Percentiles rank a stretch among this genome's conserved stretches.
Conservation (phyloP, 2,888 invertebrate species). For the Biston betularia region DNA sequence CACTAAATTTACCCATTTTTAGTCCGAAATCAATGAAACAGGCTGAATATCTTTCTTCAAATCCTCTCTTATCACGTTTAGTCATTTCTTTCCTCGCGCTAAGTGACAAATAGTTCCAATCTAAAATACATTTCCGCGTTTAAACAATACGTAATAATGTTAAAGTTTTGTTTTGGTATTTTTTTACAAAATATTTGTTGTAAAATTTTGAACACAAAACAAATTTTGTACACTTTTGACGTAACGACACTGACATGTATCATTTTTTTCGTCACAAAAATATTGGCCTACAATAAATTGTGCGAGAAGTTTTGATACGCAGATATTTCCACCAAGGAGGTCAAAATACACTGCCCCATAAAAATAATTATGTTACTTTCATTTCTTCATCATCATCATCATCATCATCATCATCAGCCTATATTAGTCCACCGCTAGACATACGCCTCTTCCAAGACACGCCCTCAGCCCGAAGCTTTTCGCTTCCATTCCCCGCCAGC, state of each 20-base stretch:
- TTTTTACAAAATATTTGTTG: constrained; percentile 31
- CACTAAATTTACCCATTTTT: constrained; percentile 66
- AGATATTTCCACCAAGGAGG: not conserved
- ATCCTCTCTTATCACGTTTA: constrained; percentile 69
- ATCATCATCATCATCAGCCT: too few species aligned
- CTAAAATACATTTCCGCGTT: constrained; percentile 47
- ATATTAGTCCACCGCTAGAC: too few species aligned
- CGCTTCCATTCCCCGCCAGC: too few species aligned
- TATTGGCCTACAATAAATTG: not conserved
- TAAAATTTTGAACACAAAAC: constrained; percentile 35
- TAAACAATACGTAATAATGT: constrained; percentile 38
- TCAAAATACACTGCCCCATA: too few species aligned
- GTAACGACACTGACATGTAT: constrained; percentile 30
- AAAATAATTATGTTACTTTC: too few species aligned
- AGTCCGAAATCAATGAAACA: constrained; percentile 78
- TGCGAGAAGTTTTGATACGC: constrained; percentile 1
- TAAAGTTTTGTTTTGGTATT: constrained; percentile 13
- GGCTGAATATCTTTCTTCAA: constrained; percentile 75
- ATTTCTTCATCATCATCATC: too few species aligned
- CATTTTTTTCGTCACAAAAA: constrained; percentile 28
- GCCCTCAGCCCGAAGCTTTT: too few species aligned
- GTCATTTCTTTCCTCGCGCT: constrained; percentile 61
- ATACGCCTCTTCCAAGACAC: too few species aligned
- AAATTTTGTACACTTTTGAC: constrained; percentile 35
- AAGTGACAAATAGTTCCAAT: constrained; percentile 47